Evolutionary conservation across 2,888 invertebrate genomes (phyloP).

Genomic region (Anthophora plumipes): DNA sequence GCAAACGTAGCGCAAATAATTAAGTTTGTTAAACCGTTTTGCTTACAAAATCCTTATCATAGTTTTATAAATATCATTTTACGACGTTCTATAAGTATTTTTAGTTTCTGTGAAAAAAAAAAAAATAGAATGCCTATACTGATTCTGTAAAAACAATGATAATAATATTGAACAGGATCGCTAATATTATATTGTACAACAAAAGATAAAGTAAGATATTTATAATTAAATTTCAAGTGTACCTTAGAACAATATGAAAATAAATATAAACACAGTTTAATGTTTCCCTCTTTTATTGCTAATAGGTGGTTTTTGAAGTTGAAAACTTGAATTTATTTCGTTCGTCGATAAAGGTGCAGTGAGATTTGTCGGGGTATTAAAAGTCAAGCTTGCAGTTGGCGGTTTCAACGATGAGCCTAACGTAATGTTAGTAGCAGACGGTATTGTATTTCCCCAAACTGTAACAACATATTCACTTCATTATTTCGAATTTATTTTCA

Average conservation of each 20-base stretch:
- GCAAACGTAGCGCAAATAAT: too few species aligned
- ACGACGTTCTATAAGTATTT: not conserved
- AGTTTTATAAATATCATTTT: not conserved
- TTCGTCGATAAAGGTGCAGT: conserved; percentile 79
- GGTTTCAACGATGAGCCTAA: conserved; percentile 80
- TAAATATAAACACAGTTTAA: conserved; percentile 81
- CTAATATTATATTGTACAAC: not conserved
- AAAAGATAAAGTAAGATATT: conserved; percentile 20
- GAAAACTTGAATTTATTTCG: conserved; percentile 85
- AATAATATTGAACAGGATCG: not conserved
- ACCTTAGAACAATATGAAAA: conserved; percentile 29
- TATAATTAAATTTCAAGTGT: conserved; percentile 21
- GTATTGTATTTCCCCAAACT: conserved; percentile 80
- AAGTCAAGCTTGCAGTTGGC: conserved; percentile 81
- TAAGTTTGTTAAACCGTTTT: too few species aligned
- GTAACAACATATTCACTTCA: conserved; percentile 70
- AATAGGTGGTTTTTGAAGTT: conserved; percentile 90
- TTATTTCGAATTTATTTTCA: conserved; percentile 45
- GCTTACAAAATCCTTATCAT: not conserved
- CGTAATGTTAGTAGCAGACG: conserved; percentile 76
- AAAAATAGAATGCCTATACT: conserved; percentile 13
- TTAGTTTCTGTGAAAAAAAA: not conserved
- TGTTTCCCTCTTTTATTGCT: conserved; percentile 90
- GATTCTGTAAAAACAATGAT: not conserved
- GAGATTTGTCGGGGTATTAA: conserved; percentile 81